Evolutionary conservation across 2,113 vertebrate species (phyloP).

Genomic region (Bos javanicus): DNA sequence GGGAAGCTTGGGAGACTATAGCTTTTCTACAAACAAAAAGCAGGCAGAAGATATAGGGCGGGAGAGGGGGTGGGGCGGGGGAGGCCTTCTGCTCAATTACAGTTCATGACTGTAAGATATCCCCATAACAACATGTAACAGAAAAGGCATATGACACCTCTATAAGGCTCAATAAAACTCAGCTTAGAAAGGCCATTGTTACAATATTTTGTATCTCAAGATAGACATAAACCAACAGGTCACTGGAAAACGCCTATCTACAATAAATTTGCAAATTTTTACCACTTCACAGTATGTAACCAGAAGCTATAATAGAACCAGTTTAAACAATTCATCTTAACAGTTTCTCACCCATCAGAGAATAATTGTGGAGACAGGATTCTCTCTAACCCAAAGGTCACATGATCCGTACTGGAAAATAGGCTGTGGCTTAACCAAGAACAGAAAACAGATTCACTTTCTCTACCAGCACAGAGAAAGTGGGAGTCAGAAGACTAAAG

Average conservation of each 20-base stretch:
- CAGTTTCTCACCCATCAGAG: background rate
- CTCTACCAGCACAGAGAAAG: background rate
- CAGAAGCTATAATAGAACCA: background rate
- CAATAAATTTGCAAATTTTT: background rate
- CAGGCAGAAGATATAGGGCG: background rate
- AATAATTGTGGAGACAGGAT: background rate
- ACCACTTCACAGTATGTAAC: background rate
- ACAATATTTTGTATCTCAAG: background rate
- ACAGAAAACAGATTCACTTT: background rate
- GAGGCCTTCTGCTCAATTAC: no score
- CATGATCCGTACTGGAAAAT: background rate
- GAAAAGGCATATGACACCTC: background rate
- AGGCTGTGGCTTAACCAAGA: background rate
- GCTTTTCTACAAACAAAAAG: background rate
- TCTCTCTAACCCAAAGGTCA: background rate
- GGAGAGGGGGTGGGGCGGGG: rapidly evolving
- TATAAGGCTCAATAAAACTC: background rate
- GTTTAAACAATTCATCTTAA: background rate
- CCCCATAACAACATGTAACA: background rate
- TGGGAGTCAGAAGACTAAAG: background rate
- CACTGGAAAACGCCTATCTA: background rate
- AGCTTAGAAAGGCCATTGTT: background rate
- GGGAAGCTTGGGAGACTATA: background rate
- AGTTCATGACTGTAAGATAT: background rate
- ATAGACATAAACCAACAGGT: background rate